Evolutionary conservation across 2,888 invertebrate genomes (phyloP).

Genomic region (Gastrophysa polygoni): DNA sequence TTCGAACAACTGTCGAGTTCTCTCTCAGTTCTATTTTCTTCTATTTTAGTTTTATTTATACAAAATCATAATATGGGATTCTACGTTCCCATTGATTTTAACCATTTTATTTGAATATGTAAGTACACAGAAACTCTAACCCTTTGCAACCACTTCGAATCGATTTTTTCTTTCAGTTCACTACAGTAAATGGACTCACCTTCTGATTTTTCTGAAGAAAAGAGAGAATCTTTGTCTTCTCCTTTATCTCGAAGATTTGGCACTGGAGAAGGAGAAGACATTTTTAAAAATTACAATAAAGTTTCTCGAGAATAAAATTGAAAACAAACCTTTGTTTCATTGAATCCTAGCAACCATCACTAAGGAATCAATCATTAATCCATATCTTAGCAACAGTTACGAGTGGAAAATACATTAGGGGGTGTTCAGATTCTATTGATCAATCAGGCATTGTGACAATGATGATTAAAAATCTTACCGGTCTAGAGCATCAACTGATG

Average conservation of each 20-base stretch:
- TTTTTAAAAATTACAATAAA: slow-evolving; percentile 25
- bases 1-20: slow-evolving; percentile 12
- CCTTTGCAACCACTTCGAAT: not conserved
- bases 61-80: not conserved
- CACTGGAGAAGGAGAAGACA: slow-evolving; percentile 35
- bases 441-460: no score
- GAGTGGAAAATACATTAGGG: not conserved
- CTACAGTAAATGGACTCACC: slow-evolving; percentile 38
- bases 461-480: no score
- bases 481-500: no score
- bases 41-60: slow-evolving; percentile 9
- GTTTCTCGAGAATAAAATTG: slow-evolving; percentile 30
- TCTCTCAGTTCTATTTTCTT: not conserved
- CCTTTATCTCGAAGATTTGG: slow-evolving; percentile 28
- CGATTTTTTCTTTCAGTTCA: not conserved
- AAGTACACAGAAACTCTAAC: no score
- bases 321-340: slow-evolving; percentile 26
- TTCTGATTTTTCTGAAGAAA: slow-evolving; percentile 49
- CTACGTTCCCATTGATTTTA: not conserved
- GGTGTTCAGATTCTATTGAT: not conserved
- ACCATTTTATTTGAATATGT: not conserved
- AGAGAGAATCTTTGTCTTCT: slow-evolving; percentile 52
- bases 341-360: slow-evolving; percentile 17
- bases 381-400: not conserved
- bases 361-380: not conserved